Conservation (phyloP, 2,888 invertebrate species). For the Pseudococcus longispinus region DNA sequence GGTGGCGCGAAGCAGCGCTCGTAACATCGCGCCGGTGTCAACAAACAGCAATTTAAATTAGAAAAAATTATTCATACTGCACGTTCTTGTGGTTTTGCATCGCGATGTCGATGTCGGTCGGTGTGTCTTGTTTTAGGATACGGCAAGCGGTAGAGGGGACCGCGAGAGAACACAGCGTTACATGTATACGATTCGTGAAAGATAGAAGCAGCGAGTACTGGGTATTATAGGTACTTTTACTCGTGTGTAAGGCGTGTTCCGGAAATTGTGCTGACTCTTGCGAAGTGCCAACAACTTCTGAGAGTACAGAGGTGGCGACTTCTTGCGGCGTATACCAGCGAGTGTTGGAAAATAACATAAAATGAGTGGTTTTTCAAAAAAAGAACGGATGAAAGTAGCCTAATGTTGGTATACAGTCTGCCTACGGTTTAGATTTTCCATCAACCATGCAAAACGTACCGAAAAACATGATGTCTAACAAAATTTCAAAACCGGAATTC, state of each 20-base stretch:
- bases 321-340: no score
- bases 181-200: neutral
- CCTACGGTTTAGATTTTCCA: no score
- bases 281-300: no score
- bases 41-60: slow-evolving; percentile 25
- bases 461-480: no score
- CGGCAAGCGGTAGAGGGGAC: neutral
- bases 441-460: no score
- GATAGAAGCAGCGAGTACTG: neutral
- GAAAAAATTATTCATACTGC: slow-evolving; percentile 25
- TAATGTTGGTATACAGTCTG: no score
- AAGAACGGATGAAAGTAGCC: no score
- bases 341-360: no score
- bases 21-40: neutral
- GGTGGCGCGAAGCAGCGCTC: neutral
- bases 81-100: neutral
- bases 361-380: no score
- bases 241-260: neutral
- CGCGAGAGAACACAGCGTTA: neutral
- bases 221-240: no score
- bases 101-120: neutral
- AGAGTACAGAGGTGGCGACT: no score
- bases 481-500: no score
- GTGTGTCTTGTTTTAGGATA: neutral
- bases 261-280: neutral